Base-by-base conservation (phyloP, 2,888 invertebrate species). In the Metacarcinus magister region DNA sequence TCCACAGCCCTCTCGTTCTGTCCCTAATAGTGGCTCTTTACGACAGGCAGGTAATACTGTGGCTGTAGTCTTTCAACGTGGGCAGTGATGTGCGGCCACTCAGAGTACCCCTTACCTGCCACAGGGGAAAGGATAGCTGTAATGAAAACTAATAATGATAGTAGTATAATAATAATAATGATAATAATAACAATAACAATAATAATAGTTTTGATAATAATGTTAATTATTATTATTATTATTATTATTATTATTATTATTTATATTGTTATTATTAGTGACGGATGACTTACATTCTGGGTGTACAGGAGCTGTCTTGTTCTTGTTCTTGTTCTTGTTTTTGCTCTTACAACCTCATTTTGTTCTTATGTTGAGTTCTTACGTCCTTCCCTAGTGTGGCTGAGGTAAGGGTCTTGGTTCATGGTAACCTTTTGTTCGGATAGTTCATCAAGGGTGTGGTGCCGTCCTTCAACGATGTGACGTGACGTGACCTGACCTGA, bases 371-470 rank as follows among this genome's bases (percentile, higher is more conserved):
- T 16, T n/a, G n/a, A n/a, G 19, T 0, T 19, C 19, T 23, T 16
- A 60, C n/a, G 75, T 28, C 28, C 75, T 75, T 75, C 75, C 28
- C 75, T 28, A 23, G 8, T 8, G 75, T 7, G 2, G 28, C 7
- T 75, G n/a, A 28, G 23, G 28, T 23, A 23, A 75, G 75, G 75
- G 75, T 75, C 75, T 75, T 75, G 23, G 75, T 75, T 23, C 75
- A 7, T 8, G 75, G 28, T 75, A n/a, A 75, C 75, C 75, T 75
- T 75, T 75, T 75, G 75, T 23, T 75, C 75, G 0, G n/a, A 75
- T 75, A 75, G n/a, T 75, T 75, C 75, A 75, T 75, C n/a, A 75
- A 75, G 75, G 75, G 75, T 75, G 75, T 75, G 75, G 75, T 28
- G 7, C n/a, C 75, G 23, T 75, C 60, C n/a, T n/a, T n/a, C 48